Base-by-base conservation (phyloP, 2,797 vertebrate species). In the Pseudomugil gertrudae region DNA sequence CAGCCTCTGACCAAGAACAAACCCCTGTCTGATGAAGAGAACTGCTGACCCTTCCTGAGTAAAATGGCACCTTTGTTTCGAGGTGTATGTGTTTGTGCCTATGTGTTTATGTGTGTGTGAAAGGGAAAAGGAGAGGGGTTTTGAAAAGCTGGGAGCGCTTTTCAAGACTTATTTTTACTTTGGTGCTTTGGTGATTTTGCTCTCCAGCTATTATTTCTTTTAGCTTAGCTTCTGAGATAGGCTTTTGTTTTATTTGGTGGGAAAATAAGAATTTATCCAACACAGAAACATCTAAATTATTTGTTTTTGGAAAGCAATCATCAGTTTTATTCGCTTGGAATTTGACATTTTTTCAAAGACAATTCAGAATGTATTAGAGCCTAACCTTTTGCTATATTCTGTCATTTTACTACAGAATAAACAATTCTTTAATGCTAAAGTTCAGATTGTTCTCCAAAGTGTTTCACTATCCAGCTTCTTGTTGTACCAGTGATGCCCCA, bases 11-110 rank as follows among this genome's bases (percentile, higher is more conserved):
- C 91, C 90, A 91, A 93, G 90, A 94, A 94, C 92, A 93, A 94
- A 91, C 84, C 86, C 84, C 91, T 89, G 90, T 94, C 91, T 94
- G 91, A 94, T 92, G 87, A 87, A 90, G 90, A 90, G 89, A 93
- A 91, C 92, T 92, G 90, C 93, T 94, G 92, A 94, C 92, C 93
- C 92, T 92, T 93, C 90, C 90, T 92, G 89, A 92, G 87, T 89
- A 93, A 93, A 94, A 94, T 93, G 87, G 88, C 88, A 93, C 92
- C 91, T 94, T 94, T 94, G 94, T 94, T 93, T 88, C 64, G 85
- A 90, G 85, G 91, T 93, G 93, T 91, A 83, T 92, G 89, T 90
- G 88, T 91, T 80, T 90, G 85, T 91, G 87, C 76, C 81, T 78
- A 68, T 89, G 87, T 85, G 87, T 90, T 81, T 84, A 79, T 83